phyloP scores from a whole-genome alignment of 2,888 invertebrate genomes.

The Metopia argyrocephala region DNA sequence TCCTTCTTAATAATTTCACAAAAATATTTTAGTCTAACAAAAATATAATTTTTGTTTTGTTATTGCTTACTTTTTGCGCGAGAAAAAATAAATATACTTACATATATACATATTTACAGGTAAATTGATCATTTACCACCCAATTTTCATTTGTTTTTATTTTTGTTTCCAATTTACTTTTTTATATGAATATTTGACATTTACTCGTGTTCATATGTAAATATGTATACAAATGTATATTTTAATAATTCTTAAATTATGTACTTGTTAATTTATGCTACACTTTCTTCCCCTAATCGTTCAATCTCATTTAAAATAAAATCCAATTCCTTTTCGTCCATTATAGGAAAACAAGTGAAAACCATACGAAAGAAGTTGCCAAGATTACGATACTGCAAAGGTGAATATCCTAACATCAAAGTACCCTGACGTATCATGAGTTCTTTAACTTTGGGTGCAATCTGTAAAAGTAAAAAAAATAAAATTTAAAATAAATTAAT shows the following conservation, averaged over 20 bases:
- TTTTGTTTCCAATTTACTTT: too few species aligned
- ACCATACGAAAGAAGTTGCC: constrained; percentile 89
- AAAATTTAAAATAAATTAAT: background rate
- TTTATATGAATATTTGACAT: too few species aligned
- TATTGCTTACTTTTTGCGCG: too few species aligned
- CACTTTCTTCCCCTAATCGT: constrained; percentile 79
- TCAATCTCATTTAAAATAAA: constrained; percentile 83
- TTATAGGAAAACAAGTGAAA: constrained; percentile 85
- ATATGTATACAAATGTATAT: too few species aligned
- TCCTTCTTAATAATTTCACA: too few species aligned
- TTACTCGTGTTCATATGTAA: too few species aligned
- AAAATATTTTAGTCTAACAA: too few species aligned
- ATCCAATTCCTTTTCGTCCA: constrained; percentile 81
- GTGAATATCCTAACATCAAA: constrained; percentile 88
- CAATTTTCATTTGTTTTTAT: too few species aligned
- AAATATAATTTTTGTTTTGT: too few species aligned
- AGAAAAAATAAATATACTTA: too few species aligned
- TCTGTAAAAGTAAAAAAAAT: constrained; percentile 74
- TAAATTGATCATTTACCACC: too few species aligned
- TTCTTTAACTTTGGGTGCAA: constrained; percentile 86
- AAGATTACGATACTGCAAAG: constrained; percentile 81
- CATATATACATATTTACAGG: too few species aligned
- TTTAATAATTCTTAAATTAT: background rate
- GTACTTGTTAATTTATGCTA: constrained; percentile 36
- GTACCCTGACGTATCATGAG: constrained; percentile 82